Conservation (phyloP, 2,113 vertebrate genomes). For the Oxyura jamaicensis region DNA sequence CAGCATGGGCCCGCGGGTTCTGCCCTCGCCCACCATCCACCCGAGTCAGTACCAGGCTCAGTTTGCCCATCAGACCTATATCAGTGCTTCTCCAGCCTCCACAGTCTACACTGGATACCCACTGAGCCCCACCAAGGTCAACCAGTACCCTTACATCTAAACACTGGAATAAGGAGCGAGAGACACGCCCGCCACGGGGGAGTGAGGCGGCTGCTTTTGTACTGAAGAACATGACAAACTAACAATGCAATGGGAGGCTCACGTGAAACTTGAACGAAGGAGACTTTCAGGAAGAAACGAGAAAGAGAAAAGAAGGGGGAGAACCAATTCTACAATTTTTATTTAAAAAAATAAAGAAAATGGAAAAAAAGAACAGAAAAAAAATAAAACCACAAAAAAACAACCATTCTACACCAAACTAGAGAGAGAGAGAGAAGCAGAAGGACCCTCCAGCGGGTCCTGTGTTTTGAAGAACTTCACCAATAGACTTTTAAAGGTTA, state of each 20-base stretch:
- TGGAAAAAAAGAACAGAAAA: conserved; percentile 38
- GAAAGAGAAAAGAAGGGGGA: conserved; percentile 67
- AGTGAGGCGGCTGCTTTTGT: conserved; percentile 65
- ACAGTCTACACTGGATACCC: conserved; percentile 99
- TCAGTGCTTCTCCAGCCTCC: conserved; percentile 97
- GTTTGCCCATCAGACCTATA: conserved; percentile 97
- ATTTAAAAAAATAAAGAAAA: conserved; percentile 73
- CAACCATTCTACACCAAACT: conserved; percentile 78
- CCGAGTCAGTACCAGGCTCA: conserved; percentile 96
- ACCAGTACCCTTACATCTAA: conserved; percentile 99
- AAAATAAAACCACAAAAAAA: conserved; percentile 42
- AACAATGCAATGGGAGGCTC: conserved; percentile 72
- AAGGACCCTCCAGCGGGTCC: conserved; percentile 62
- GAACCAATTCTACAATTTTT: conserved; percentile 76
- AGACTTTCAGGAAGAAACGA: conserved; percentile 71
- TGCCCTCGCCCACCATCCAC: conserved; percentile 95
- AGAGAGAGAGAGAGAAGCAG: conserved; percentile 62
- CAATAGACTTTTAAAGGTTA: conserved; percentile 82
- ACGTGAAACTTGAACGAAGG: conserved; percentile 74
- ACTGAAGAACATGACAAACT: conserved; percentile 67
- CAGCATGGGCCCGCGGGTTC: conserved; percentile 93
- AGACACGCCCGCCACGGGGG: not conserved
- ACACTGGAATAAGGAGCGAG: conserved; percentile 80
- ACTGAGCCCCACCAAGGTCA: conserved; percentile 98
- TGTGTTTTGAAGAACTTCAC: conserved; percentile 74